Base-by-base conservation (phyloP, 2,113 vertebrate genomes). In the Silurus asotus region DNA sequence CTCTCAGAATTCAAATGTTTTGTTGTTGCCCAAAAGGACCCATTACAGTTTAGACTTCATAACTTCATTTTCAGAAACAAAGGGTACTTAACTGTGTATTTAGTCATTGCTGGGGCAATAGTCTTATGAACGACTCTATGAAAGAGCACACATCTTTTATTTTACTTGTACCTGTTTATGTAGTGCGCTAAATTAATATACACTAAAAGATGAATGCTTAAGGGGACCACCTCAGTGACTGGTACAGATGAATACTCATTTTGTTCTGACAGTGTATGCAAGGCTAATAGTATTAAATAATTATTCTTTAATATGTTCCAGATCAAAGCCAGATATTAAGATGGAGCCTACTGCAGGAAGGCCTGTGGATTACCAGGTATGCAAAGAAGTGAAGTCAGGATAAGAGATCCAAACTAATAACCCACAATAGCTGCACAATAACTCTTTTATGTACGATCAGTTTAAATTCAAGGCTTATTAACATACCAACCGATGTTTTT, bases 271-370 rank as follows among this genome's bases (percentile, higher is more conserved):
- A n/a, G 10, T 25, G 20, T 53, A 72, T 48, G 37, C 70, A 76
- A 23, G 8, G 13, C 9, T 58, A 55, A 55, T 76, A 4, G 28
- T 58, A 37, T 78, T 56, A 37, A 78, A 58, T n/a, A 0, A 62
- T 55, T 25, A 13, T 56, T 6, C 1, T 78, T 45, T 53, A 28
- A 83, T 84, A 37, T 76, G 58, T 87, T 51, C 70, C 83, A 99
- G 98, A 92, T 98, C 98, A 89, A 99, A 99, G 88, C 98, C 98
- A 25, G 98, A 99, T 89, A 99, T 99, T 85, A 97, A 97, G 93
- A 99, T 99, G 97, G 98, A 99, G 89, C 97, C 98, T 0, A 95
- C 96, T 7, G 95, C 97, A 0, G 97, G 98, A 13, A 93, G 97
- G 74, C 97, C 97, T 1, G 96, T 99, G 94, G 98, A 99, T 92